These are phyloP conservation scores for Fragum whitleyi DNA, from an alignment of 2,888 invertebrate species.

Conservation along the genomic window DNA sequence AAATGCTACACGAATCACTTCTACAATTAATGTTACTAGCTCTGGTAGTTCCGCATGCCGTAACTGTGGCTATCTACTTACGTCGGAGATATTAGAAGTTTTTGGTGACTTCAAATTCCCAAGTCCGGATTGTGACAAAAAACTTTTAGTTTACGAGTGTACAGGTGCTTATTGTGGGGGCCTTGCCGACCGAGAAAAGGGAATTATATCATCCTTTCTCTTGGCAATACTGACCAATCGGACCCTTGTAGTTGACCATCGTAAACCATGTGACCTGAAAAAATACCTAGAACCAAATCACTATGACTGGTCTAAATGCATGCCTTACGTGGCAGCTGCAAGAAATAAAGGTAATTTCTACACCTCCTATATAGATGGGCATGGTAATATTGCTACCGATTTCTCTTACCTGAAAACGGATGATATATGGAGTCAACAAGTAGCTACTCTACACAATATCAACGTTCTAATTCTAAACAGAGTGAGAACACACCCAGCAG, in stretches of 20 bases:
- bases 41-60: neutral
- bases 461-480: neutral
- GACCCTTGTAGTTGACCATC: slow-evolving; percentile 35
- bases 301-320: slow-evolving; percentile 45
- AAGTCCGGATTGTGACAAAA: neutral
- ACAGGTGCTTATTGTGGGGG: slow-evolving; percentile 35
- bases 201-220: slow-evolving; percentile 39
- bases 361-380: slow-evolving; percentile 3
- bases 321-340: neutral
- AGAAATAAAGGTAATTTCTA: neutral
- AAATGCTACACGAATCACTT: too few relatives aligned
- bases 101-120: slow-evolving; percentile 10
- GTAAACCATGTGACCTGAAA: slow-evolving; percentile 37
- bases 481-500: neutral
- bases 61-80: neutral
- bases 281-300: slow-evolving; percentile 32
- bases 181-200: slow-evolving; percentile 46
- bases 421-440: slow-evolving; percentile 12
- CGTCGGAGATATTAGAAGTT: neutral
- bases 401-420: neutral
- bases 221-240: slow-evolving; percentile 37
- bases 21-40: neutral
- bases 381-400: neutral
- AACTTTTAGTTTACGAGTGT: slow-evolving; percentile 16
- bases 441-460: neutral